Evolutionary conservation across 2,113 vertebrate genomes (phyloP).

Genomic region (Protobothrops flavoviridis): DNA sequence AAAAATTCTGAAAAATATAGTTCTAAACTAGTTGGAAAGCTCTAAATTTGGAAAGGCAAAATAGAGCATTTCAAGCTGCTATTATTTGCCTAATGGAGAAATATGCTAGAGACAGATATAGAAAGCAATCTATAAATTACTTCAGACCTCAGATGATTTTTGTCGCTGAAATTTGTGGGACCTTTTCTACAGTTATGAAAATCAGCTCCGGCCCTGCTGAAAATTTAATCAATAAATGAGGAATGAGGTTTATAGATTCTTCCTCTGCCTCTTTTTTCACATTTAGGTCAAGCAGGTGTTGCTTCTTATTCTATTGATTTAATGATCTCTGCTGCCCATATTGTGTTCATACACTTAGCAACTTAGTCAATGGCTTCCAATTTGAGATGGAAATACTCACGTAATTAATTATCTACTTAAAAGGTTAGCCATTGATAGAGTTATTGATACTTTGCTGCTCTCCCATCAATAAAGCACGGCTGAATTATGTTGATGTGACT

Average conservation of each 20-base stretch:
- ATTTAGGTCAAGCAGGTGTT: background rate
- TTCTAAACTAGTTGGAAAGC: background rate
- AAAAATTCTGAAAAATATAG: background rate
- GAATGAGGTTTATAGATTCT: background rate
- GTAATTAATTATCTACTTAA: background rate
- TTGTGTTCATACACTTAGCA: background rate
- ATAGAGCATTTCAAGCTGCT: background rate
- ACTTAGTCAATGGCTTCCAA: background rate
- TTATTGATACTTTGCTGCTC: background rate
- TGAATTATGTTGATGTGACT: background rate
- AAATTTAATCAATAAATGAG: background rate
- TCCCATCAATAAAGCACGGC: background rate
- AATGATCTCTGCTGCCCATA: background rate
- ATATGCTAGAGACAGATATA: background rate
- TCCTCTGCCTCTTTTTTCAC: background rate
- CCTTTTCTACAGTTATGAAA: background rate
- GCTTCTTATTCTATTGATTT: constrained; percentile 4
- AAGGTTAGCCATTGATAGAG: background rate
- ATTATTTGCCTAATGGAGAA: background rate
- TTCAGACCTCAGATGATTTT: background rate
- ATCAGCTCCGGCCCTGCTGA: background rate
- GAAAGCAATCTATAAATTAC: constrained; percentile 3
- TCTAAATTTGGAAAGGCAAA: background rate
- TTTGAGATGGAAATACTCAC: background rate
- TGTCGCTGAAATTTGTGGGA: background rate